phyloP scores from a whole-genome alignment of 2,113 vertebrate genomes.

The Grantiella picta region DNA sequence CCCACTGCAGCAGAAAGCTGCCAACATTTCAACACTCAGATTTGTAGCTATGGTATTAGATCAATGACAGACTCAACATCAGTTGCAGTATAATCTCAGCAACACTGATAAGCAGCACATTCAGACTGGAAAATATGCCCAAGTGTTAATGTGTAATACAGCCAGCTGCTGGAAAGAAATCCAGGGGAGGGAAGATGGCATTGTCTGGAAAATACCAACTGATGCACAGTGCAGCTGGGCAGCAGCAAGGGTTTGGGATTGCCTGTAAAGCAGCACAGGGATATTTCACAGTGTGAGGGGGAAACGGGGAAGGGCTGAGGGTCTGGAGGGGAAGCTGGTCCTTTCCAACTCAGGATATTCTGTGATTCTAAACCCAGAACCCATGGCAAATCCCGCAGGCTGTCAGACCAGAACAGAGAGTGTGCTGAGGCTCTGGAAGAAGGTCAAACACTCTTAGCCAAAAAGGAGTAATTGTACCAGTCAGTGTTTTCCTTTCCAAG shows the following conservation, averaged over 20 bases:
- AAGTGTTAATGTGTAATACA: slow-evolving; percentile 15
- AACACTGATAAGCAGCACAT: slow-evolving; percentile 23
- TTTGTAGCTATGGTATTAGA: slow-evolving; percentile 32
- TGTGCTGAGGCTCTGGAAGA: not conserved
- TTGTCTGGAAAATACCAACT: not conserved
- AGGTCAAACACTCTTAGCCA: not conserved
- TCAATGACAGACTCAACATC: slow-evolving; percentile 52
- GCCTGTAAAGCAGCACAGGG: not conserved
- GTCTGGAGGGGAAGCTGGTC: not conserved
- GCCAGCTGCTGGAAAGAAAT: not conserved
- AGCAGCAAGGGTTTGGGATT: not conserved
- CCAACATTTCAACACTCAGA: slow-evolving; percentile 25
- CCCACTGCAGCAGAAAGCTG: slow-evolving; percentile 57
- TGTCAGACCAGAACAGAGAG: not conserved
- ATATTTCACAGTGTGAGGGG: not conserved
- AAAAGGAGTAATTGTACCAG: not conserved
- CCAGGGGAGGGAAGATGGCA: not conserved
- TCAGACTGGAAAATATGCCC: slow-evolving; percentile 10
- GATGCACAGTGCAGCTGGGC: not conserved
- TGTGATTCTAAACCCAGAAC: not conserved
- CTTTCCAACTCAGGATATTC: not conserved
- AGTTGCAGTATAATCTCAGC: slow-evolving; percentile 30
- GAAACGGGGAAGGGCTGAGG: not conserved
- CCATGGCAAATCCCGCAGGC: not conserved
- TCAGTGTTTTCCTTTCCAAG: slow-evolving; percentile 24